Conservation (phyloP, 2,797 vertebrate genomes). For the Nannoperca obscura region DNA sequence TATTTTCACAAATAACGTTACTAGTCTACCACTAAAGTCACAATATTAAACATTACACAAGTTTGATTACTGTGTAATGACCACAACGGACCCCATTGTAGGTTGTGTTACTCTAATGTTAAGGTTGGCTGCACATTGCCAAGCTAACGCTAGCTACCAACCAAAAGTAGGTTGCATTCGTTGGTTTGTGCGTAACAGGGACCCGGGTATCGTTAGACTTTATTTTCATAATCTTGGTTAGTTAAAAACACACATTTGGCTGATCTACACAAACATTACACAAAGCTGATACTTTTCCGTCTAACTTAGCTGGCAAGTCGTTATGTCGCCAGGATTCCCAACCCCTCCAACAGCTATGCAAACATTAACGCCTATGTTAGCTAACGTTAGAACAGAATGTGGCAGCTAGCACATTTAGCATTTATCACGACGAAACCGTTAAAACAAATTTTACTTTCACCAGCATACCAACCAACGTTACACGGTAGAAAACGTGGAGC, state of each 20-base stretch:
- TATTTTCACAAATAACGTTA: too few relatives aligned
- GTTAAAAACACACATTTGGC: rapidly evolving
- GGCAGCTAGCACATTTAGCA: constrained; percentile 35
- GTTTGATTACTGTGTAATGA: rapidly evolving
- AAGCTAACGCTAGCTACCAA: constrained; percentile 8
- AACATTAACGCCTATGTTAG: not conserved
- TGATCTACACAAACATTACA: too few relatives aligned
- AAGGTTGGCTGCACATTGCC: not conserved
- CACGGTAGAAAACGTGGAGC: rapidly evolving
- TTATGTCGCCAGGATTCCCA: rapidly evolving
- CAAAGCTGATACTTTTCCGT: rapidly evolving
- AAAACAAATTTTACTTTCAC: too few relatives aligned
- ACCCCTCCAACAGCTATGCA: not conserved
- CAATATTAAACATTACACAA: not conserved
- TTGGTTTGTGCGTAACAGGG: constrained; percentile 10
- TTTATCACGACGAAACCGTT: not conserved
- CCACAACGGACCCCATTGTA: not conserved
- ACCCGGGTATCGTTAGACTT: rapidly evolving
- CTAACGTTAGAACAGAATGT: not conserved
- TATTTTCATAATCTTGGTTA: rapidly evolving
- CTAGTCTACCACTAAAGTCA: not conserved
- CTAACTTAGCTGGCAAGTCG: not conserved
- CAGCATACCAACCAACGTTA: too few relatives aligned
- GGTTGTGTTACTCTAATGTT: not conserved
- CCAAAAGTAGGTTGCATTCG: too few relatives aligned